Percentiles rank a stretch among this genome's conserved stretches.
Conservation (phyloP, 2,888 invertebrate genomes). For the Mythimna vitellina region DNA sequence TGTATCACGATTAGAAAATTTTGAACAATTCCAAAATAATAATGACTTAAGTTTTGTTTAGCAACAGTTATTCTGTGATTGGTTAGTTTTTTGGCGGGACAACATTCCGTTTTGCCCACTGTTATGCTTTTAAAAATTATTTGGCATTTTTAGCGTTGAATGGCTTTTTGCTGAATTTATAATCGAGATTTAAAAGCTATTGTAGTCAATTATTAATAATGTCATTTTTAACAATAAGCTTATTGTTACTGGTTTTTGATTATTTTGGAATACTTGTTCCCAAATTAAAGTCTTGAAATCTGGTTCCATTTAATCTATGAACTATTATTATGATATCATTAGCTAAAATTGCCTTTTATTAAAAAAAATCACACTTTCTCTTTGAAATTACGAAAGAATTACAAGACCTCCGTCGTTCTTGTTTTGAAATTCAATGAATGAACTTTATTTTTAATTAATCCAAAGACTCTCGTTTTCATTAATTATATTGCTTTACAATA, state of each 20-base stretch:
- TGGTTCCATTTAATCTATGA: not conserved
- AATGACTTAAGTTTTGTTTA: slow-evolving; percentile 81
- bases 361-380: not conserved
- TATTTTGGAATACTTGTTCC: not conserved
- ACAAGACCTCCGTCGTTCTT: not conserved
- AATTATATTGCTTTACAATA: slow-evolving; percentile 20
- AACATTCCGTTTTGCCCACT: slow-evolving; percentile 24
- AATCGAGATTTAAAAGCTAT: slow-evolving; percentile 25
- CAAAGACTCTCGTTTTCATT: slow-evolving; percentile 12
- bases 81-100: slow-evolving; percentile 54
- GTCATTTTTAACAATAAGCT: slow-evolving; percentile 27
- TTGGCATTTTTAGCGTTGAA: slow-evolving; percentile 35
- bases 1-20: slow-evolving; percentile 85
- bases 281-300: not conserved
- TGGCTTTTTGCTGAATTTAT: slow-evolving; percentile 34
- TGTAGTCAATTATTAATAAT: slow-evolving; percentile 39
- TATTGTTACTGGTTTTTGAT: not conserved
- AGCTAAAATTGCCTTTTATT: no score
- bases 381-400: not conserved
- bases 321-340: not conserved
- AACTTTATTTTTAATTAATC: slow-evolving; percentile 16
- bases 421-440: slow-evolving; percentile 21
- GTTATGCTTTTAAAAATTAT: slow-evolving; percentile 49
- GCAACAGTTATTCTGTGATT: slow-evolving; percentile 71
- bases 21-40: slow-evolving; percentile 73